Conservation (phyloP, 2,113 vertebrate genomes). For the Dasyprocta punctata region DNA sequence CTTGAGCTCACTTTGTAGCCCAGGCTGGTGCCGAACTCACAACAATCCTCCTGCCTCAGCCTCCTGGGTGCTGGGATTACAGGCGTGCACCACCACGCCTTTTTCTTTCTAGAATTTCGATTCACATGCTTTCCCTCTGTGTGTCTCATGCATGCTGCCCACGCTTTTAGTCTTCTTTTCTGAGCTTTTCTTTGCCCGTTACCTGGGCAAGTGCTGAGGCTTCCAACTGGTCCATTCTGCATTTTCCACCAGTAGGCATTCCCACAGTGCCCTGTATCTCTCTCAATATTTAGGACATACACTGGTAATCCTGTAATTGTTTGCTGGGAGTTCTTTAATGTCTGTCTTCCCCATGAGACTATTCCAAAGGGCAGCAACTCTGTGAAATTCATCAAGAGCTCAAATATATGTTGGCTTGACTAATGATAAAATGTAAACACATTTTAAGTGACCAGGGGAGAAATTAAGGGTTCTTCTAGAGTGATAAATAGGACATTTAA, state of each 20-base stretch:
- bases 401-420: not conserved
- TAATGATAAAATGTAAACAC: not conserved
- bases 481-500: not conserved
- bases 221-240: not conserved
- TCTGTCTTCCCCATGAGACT: not conserved
- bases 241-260: not conserved
- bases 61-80: too few relatives aligned
- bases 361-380: not conserved
- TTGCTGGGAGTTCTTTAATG: not conserved
- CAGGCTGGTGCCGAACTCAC: too few relatives aligned
- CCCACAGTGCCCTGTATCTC: not conserved
- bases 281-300: not conserved
- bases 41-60: too few relatives aligned
- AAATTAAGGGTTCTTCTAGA: not conserved
- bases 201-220: not conserved
- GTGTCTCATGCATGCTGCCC: not conserved
- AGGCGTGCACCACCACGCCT: too few relatives aligned
- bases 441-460: not conserved
- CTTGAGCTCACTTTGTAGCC: too few relatives aligned
- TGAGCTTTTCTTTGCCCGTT: not conserved
- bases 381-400: not conserved
- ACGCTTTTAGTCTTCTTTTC: not conserved
- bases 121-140: not conserved
- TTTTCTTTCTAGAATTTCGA: not conserved
- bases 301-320: not conserved